phyloP scores from a whole-genome alignment of 2,888 invertebrate genomes.

The Drosophila anomelani region DNA sequence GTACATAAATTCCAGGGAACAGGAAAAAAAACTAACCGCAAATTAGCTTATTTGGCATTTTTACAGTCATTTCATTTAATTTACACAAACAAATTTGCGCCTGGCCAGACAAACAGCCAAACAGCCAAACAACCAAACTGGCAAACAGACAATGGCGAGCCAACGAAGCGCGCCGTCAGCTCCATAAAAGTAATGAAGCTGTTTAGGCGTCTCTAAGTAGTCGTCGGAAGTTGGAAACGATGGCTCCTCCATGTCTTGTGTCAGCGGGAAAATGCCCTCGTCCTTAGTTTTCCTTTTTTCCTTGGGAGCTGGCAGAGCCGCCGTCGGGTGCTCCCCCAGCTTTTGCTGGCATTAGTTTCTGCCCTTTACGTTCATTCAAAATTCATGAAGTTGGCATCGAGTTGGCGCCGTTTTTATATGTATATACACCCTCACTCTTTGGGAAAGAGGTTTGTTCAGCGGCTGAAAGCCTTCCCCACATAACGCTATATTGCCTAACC shows the following conservation, averaged over 20 bases:
- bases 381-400: slow-evolving; percentile 75
- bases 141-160: slow-evolving; percentile 72
- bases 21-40: slow-evolving; percentile 74
- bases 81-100: slow-evolving; percentile 81
- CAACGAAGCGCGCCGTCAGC: slow-evolving; percentile 75
- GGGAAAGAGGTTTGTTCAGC: slow-evolving; percentile 11
- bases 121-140: slow-evolving; percentile 25
- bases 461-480: slow-evolving; percentile 36
- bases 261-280: slow-evolving; percentile 63
- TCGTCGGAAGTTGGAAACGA: slow-evolving; percentile 70
- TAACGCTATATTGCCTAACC: slow-evolving; percentile 47
- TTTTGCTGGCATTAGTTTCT: slow-evolving; percentile 53
- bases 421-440: neutral
- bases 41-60: slow-evolving; percentile 80
- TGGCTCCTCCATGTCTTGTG: slow-evolving; percentile 60
- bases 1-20: slow-evolving; percentile 6
- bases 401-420: slow-evolving; percentile 73
- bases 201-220: slow-evolving; percentile 81
- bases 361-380: slow-evolving; percentile 72
- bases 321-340: slow-evolving; percentile 14
- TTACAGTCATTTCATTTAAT: slow-evolving; percentile 81
- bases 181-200: slow-evolving; percentile 81
- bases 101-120: slow-evolving; percentile 61
- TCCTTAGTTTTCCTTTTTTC: slow-evolving; percentile 28
- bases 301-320: slow-evolving; percentile 2